phyloP scores from a whole-genome alignment of 2,797 vertebrate genomes.

The Aselliscus stoliczkanus region DNA sequence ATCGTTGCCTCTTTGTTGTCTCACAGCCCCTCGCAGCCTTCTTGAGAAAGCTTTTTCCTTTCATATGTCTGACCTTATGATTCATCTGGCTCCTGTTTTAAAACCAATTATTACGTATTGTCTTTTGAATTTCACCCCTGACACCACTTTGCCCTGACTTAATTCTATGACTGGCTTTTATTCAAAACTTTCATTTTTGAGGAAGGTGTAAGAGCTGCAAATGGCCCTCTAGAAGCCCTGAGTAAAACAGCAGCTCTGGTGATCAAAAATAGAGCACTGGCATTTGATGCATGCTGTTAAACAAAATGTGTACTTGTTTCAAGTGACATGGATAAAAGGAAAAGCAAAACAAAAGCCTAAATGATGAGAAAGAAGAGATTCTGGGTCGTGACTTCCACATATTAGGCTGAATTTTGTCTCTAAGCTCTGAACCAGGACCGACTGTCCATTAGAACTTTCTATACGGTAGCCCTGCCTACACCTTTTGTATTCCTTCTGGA shows the following conservation, averaged over 20 bases:
- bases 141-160: slow-evolving; percentile 78
- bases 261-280: slow-evolving; percentile 37
- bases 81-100: slow-evolving; percentile 79
- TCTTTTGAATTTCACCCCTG: slow-evolving; percentile 82
- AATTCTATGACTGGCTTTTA: slow-evolving; percentile 81
- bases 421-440: background rate
- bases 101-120: slow-evolving; percentile 82
- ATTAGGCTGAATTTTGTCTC: background rate
- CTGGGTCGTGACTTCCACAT: background rate
- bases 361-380: background rate
- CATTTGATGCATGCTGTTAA: background rate
- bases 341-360: background rate
- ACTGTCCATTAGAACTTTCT: background rate
- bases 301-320: background rate
- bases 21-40: background rate
- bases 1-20: background rate
- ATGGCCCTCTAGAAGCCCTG: slow-evolving; percentile 69
- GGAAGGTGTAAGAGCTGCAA: slow-evolving; percentile 69
- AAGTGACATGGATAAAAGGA: background rate
- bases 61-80: slow-evolving; percentile 73
- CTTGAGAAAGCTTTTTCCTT: slow-evolving; percentile 61
- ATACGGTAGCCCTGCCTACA: accelerated
- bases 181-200: slow-evolving; percentile 81
- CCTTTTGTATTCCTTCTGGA: background rate
- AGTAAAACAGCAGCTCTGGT: slow-evolving; percentile 46